Base-by-base conservation (phyloP, 2,113 vertebrate species). In the Ophiodon elongatus region DNA sequence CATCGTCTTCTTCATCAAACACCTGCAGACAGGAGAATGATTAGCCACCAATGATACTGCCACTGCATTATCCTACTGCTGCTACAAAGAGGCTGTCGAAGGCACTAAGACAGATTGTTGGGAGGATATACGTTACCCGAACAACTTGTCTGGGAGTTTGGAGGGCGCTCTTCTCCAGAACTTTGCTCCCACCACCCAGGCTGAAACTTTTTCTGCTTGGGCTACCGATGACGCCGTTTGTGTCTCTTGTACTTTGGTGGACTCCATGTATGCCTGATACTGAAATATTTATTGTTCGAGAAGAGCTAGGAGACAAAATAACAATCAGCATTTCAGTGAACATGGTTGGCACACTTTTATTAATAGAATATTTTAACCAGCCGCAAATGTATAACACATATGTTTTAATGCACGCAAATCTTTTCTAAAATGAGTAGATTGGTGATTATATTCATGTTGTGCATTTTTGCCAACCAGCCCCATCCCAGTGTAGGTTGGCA, bases 1-100 rank as follows among this genome's bases (percentile, higher is more conserved):
- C 96, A 82, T 94, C 95, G 43, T 95, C 96, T 6, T 92, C 78
- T 0, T 92, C 90, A 91, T 98, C 97, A 70, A 97, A 92, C 74
- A 99, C 96, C 98, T 99, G 82, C 84, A 87, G 29, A 70, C 85
- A 91, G 8, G 13, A 25, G 4, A 70, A 33, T 6, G 65, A 43
- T 60, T 9, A 47, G 13, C 31, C 6, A 17, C 60, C 23, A 19
- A n/a, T 54, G 17, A 17, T 2, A 39, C 23, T 37, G 68, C 27
- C 25, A 13, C 43, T 56, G 6, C 41, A 15, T 56, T 17, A 27
- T n/a, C 33, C 4, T 66, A 1, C 17, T 43, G 37, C 31, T 27
- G 29, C 29, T 64, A 4, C 41, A 6, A 47, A 17, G 2, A 43
- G 43, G 14, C 45, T 17, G 45, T 19, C 6, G 17, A 43, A 43